Evolutionary conservation across 2,797 vertebrate species (phyloP).

Genomic region (Telmatherina bonti): DNA sequence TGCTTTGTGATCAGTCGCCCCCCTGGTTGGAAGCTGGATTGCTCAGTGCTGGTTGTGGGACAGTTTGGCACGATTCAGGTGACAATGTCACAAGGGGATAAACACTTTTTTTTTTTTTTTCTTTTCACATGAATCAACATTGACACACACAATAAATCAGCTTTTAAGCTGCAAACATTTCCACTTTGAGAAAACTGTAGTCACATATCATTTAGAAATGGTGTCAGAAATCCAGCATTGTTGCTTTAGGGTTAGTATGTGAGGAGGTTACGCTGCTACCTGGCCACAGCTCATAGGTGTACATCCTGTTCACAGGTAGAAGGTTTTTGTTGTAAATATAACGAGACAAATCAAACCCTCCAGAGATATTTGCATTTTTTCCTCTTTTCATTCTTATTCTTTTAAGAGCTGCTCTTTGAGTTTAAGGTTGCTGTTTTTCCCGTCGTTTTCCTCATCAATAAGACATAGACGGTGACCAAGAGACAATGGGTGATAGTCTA

Average conservation of each 20-base stretch:
- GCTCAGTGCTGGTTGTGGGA: constrained; percentile 66
- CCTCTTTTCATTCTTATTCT: constrained; percentile 52
- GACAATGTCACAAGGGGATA: constrained; percentile 44
- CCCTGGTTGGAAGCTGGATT: constrained; percentile 39
- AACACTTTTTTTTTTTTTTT: constrained; percentile 39
- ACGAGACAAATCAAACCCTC: constrained; percentile 55
- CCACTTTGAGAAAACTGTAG: constrained; percentile 18
- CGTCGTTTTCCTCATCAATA: constrained; percentile 44
- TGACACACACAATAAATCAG: constrained; percentile 47
- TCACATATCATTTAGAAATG: constrained; percentile 36
- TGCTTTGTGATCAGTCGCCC: constrained; percentile 64
- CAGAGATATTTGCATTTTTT: constrained; percentile 44
- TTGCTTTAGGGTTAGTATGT: constrained; percentile 46
- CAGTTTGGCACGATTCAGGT: constrained; percentile 58
- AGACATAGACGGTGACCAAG: constrained; percentile 51
- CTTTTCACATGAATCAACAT: constrained; percentile 54
- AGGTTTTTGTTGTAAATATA: constrained; percentile 53
- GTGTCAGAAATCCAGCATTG: constrained; percentile 52
- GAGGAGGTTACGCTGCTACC: constrained; percentile 45
- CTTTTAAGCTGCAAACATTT: constrained; percentile 22
- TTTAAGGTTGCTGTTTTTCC: constrained; percentile 18
- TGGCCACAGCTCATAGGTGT: constrained; percentile 37
- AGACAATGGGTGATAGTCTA: constrained; percentile 49
- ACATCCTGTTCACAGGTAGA: constrained; percentile 29
- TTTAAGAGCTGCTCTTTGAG: constrained; percentile 42